Conservation (phyloP, 1,140 invertebrate genomes). For the Drosophila santomea region DNA sequence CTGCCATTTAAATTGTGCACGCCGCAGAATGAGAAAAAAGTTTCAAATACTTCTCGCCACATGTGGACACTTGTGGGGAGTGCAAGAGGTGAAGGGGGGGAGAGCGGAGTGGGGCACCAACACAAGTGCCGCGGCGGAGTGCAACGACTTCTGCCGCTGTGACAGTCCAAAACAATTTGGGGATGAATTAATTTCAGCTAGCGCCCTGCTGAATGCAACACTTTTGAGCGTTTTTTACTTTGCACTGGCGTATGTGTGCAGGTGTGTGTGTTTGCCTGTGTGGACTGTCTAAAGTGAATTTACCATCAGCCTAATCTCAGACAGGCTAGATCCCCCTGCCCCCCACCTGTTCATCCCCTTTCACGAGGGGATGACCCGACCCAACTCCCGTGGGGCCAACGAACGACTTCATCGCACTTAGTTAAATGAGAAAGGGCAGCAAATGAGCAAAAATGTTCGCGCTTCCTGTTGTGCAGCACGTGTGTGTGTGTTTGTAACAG, state of each 20-base stretch:
- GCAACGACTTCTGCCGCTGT: conserved; percentile 68
- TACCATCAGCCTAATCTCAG: conserved; percentile 63
- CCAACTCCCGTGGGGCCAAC: conserved; percentile 39
- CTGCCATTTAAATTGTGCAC: conserved; percentile 76
- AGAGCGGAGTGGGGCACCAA: not conserved
- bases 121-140: conserved; percentile 54
- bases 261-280: conserved; percentile 10
- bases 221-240: conserved; percentile 29
- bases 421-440: conserved; percentile 74
- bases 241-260: conserved; percentile 5
- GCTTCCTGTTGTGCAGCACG: conserved; percentile 51
- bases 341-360: not conserved
- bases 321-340: not conserved
- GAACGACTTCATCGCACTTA: conserved; percentile 76
- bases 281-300: conserved; percentile 45
- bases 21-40: conserved; percentile 53
- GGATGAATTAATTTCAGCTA: conserved; percentile 55
- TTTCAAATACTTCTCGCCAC: conserved; percentile 61
- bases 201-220: conserved; percentile 29
- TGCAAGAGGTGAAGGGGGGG: not conserved
- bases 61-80: conserved; percentile 69
- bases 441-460: conserved; percentile 69
- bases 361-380: conserved; percentile 4
- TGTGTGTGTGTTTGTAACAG: conserved; percentile 17
- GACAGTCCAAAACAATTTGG: conserved; percentile 58